These are phyloP conservation scores for Podarcis lilfordi DNA, from an alignment of 2,797 vertebrate genomes.

Conservation along the genomic window DNA sequence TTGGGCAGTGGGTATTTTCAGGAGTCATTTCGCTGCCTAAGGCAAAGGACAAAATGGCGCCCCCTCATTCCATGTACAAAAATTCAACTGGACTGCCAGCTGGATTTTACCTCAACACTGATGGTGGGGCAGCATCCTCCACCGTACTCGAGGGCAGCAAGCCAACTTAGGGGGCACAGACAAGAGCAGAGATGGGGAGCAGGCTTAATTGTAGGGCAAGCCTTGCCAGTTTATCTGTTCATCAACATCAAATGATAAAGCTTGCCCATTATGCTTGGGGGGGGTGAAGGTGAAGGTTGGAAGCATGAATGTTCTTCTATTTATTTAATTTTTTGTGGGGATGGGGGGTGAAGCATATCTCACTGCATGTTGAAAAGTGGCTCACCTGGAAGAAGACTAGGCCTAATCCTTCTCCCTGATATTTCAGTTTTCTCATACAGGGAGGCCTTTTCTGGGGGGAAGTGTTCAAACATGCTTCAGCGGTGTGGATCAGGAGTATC, in stretches of 20 bases:
- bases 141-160: too few species aligned
- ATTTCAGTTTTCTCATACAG: neutral
- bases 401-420: neutral
- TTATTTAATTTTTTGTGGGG: too few species aligned
- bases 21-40: too few species aligned
- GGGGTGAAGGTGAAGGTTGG: neutral
- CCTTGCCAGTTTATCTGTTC: neutral
- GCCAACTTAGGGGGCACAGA: too few species aligned
- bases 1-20: neutral
- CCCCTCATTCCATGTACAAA: too few species aligned
- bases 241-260: neutral
- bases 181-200: too few species aligned
- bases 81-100: too few species aligned
- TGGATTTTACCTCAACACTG: too few species aligned
- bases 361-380: neutral
- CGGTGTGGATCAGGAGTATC: neutral
- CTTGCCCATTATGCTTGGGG: neutral
- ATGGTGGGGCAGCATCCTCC: too few species aligned
- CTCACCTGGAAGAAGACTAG: neutral
- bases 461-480: neutral
- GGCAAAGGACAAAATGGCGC: too few species aligned
- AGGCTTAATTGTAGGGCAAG: too few species aligned
- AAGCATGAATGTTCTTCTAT: neutral
- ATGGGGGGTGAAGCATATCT: neutral
- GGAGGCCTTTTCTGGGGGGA: neutral